Evolutionary conservation across 2,113 vertebrate genomes (phyloP).

Genomic region (Lichenostomus cassidix): DNA sequence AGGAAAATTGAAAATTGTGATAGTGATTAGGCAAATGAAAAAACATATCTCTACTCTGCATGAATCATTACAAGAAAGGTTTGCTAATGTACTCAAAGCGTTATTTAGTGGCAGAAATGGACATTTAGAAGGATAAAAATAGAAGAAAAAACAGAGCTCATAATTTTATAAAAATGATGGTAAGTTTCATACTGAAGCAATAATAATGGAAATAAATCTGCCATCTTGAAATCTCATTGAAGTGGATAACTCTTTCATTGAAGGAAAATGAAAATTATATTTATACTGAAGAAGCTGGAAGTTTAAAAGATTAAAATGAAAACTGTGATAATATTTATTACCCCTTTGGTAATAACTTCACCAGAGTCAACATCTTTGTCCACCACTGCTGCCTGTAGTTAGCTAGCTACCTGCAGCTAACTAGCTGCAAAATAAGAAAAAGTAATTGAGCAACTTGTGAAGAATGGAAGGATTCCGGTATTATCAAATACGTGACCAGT

Average conservation of each 20-base stretch:
- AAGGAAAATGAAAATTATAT: not conserved
- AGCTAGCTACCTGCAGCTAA: not conserved
- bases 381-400: not conserved
- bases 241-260: not conserved
- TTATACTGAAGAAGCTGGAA: not conserved
- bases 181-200: not conserved
- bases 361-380: not conserved
- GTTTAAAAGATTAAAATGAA: not conserved
- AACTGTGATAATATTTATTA: not conserved
- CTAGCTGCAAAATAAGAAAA: not conserved
- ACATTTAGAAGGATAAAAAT: slow-evolving; percentile 56
- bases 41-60: slow-evolving; percentile 19
- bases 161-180: slow-evolving; percentile 15
- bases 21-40: slow-evolving; percentile 64
- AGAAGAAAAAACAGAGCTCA: slow-evolving; percentile 31
- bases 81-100: slow-evolving; percentile 40
- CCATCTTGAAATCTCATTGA: not conserved
- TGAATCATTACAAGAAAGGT: slow-evolving; percentile 44
- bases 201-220: not conserved
- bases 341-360: not conserved
- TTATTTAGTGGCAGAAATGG: slow-evolving; percentile 25
- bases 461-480: not conserved
- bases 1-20: slow-evolving; percentile 45
- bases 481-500: not conserved
- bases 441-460: not conserved